Conservation (phyloP, 2,888 invertebrate species). For the Nowickia ferox region DNA sequence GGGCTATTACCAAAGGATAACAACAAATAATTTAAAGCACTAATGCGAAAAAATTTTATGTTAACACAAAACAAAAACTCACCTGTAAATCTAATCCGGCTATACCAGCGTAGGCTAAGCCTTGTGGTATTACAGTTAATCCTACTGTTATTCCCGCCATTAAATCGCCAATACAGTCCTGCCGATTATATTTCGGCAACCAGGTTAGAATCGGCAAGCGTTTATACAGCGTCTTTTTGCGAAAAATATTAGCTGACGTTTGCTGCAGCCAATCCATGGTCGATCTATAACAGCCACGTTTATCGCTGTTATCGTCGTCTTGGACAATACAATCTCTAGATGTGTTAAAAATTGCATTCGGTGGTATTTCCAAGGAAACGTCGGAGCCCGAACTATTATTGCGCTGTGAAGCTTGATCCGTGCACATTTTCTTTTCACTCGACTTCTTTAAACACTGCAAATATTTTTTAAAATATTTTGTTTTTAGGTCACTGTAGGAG, state of each 20-base stretch:
- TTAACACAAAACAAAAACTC: too few species aligned
- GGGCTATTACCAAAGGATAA: background rate
- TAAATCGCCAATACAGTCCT: constrained; percentile 91
- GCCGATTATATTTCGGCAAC: constrained; percentile 90
- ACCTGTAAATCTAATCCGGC: constrained; percentile 90
- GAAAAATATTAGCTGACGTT: constrained; percentile 85
- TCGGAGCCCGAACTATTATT: constrained; percentile 76
- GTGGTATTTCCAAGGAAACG: constrained; percentile 81
- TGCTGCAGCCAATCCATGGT: constrained; percentile 77
- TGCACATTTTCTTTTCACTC: constrained; percentile 65
- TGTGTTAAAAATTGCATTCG: constrained; percentile 80
- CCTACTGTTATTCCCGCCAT: constrained; percentile 97
- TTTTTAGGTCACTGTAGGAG: constrained; percentile 7
- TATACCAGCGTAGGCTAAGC: constrained; percentile 91
- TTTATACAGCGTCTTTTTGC: constrained; percentile 89
- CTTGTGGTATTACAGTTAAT: constrained; percentile 88
- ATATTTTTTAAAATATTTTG: constrained; percentile 17
- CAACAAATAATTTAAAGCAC: constrained; percentile 14
- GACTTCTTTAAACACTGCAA: constrained; percentile 38
- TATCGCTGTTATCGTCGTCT: constrained; percentile 80
- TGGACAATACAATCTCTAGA: constrained; percentile 84
- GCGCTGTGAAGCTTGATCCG: constrained; percentile 68
- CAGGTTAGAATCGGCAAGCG: constrained; percentile 90
- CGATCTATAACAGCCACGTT: constrained; percentile 75
- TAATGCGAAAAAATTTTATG: too few species aligned